Evolutionary conservation across 2,113 vertebrate genomes (phyloP).

Genomic region (Sinosuthora webbiana): DNA sequence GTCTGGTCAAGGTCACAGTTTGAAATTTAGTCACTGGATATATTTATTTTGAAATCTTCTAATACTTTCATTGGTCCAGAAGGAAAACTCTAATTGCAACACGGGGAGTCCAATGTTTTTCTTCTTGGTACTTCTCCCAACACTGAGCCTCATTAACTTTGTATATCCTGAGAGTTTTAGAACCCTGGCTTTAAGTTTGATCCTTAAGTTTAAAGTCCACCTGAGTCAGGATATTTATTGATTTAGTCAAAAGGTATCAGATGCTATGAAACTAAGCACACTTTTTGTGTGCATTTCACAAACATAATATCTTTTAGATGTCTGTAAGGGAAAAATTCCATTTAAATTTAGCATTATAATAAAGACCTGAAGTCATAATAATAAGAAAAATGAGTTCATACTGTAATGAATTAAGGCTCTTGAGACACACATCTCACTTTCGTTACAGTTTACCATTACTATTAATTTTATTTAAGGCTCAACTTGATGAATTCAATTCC

Average conservation of each 20-base stretch:
- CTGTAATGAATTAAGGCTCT: background rate
- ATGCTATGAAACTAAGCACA: background rate
- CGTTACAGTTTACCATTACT: background rate
- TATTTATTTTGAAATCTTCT: background rate
- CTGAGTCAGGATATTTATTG: background rate
- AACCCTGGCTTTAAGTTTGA: background rate
- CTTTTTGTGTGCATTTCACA: background rate
- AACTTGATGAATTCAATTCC: background rate
- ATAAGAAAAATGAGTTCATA: background rate
- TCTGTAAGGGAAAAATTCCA: background rate
- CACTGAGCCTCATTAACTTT: background rate
- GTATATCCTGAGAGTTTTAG: background rate
- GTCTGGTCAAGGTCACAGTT: background rate
- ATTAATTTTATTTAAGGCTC: constrained; percentile 35
- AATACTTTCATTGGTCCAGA: background rate
- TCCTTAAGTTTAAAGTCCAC: background rate
- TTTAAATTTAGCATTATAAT: background rate
- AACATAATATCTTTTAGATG: background rate
- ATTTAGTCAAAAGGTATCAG: background rate
- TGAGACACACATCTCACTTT: background rate
- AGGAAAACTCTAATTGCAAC: background rate
- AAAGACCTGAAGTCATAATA: background rate
- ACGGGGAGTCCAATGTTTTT: background rate
- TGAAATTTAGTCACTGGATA: background rate
- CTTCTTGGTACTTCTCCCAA: background rate